These are phyloP conservation scores for Anastrepha ludens DNA, from an alignment of 1,140 invertebrate genomes.

Conservation along the genomic window DNA sequence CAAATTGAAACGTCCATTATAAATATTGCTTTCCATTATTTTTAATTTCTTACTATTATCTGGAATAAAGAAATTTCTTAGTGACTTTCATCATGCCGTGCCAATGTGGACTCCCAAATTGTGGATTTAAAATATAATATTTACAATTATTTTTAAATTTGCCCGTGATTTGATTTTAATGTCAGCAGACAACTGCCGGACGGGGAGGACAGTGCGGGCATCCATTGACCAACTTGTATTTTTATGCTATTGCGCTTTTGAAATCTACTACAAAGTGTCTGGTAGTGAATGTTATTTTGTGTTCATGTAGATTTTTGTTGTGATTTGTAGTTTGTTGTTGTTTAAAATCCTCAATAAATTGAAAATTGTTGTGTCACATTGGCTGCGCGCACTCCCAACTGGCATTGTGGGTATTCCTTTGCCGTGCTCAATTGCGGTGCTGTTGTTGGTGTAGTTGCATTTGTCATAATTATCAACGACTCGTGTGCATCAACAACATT, in stretches of 20 bases:
- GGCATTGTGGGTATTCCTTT: not conserved
- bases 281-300: not conserved
- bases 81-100: not conserved
- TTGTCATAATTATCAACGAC: slow-evolving; percentile 21
- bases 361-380: not conserved
- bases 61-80: not conserved
- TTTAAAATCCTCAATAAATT: not conserved
- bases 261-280: not conserved
- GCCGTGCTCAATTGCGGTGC: slow-evolving; percentile 8
- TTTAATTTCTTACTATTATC: too few relatives aligned
- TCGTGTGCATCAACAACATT: slow-evolving; percentile 20
- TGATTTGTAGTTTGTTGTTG: not conserved
- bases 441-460: not conserved
- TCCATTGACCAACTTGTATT: not conserved
- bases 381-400: not conserved
- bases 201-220: not conserved
- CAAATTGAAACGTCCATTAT: too few relatives aligned
- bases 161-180: not conserved
- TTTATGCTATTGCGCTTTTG: not conserved
- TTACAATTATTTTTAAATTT: not conserved
- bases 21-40: too few relatives aligned
- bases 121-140: slow-evolving; percentile 5
- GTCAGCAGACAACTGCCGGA: not conserved
- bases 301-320: not conserved
- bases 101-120: not conserved